A percentile compares a stretch with the other conserved stretches of the same genome.
Conservation (phyloP, 2,113 vertebrate genomes). For the Psilopogon haemacephalus region DNA sequence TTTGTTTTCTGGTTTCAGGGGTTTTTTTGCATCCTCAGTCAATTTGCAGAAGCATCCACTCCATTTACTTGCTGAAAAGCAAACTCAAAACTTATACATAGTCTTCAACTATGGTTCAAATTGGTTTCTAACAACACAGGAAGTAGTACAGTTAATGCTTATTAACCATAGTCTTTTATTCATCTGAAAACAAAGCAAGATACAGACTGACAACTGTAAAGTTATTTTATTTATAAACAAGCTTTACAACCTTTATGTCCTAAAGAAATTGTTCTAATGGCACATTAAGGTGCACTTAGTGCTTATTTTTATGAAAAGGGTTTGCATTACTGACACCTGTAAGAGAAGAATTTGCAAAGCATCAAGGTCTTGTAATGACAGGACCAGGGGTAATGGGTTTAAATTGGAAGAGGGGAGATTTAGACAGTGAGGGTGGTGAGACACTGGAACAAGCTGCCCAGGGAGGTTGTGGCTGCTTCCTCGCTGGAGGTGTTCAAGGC, state of each 20-base stretch:
- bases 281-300: background rate
- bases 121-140: background rate
- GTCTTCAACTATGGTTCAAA: background rate
- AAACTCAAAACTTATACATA: background rate
- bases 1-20: background rate
- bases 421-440: too few species aligned
- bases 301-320: background rate
- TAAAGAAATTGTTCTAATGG: background rate
- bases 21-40: background rate
- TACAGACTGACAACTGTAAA: background rate
- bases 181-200: background rate
- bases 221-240: background rate
- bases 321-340: background rate
- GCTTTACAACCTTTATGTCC: background rate
- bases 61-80: background rate
- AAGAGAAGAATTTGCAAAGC: background rate
- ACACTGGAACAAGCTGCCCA: too few species aligned
- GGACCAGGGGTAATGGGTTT: too few species aligned
- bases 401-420: too few species aligned
- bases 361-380: too few species aligned
- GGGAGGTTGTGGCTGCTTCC: too few species aligned
- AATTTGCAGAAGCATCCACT: background rate
- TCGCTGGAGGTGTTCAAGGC: too few species aligned
- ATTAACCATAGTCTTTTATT: background rate
- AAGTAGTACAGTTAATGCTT: background rate